These are phyloP conservation scores for Heliangelus exortis DNA, from an alignment of 2,797 vertebrate species.

Conservation along the genomic window DNA sequence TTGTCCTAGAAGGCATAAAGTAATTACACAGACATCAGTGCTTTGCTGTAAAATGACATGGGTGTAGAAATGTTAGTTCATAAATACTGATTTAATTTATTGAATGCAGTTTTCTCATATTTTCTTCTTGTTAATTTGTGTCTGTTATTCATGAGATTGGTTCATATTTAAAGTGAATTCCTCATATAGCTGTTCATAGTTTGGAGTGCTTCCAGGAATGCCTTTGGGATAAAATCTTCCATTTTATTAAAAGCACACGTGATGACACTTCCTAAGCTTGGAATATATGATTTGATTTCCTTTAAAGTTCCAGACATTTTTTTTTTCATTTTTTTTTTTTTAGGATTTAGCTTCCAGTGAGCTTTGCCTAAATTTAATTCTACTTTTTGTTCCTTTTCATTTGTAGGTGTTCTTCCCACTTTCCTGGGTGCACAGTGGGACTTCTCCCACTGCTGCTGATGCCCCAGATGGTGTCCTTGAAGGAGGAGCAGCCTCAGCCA, in stretches of 20 bases:
- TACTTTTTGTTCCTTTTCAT: conserved; percentile 46
- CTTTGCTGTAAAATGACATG: not conserved
- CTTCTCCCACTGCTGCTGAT: conserved; percentile 65
- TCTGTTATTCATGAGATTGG: not conserved
- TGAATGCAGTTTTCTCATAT: not conserved
- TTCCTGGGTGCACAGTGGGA: conserved; percentile 59
- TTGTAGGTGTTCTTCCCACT: conserved; percentile 57
- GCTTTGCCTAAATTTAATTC: conserved; percentile 18
- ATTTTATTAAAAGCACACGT: not conserved
- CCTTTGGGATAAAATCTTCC: not conserved
- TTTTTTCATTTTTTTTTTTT: not conserved
- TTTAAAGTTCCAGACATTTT: not conserved
- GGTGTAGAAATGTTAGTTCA: not conserved
- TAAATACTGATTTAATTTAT: not conserved
- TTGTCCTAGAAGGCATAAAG: not conserved
- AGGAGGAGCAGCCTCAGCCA: conserved; percentile 45
- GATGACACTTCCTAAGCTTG: not conserved
- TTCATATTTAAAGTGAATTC: not conserved
- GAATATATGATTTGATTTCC: not conserved
- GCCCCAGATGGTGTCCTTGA: conserved; percentile 26
- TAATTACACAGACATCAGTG: not conserved
- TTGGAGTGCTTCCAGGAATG: not conserved
- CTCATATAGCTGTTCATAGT: not conserved
- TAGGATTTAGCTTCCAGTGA: not conserved
- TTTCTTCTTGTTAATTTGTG: not conserved